Percentiles rank a stretch among this genome's conserved stretches.
Conservation (phyloP, 2,797 vertebrate genomes). For the Micromesistius poutassou region DNA sequence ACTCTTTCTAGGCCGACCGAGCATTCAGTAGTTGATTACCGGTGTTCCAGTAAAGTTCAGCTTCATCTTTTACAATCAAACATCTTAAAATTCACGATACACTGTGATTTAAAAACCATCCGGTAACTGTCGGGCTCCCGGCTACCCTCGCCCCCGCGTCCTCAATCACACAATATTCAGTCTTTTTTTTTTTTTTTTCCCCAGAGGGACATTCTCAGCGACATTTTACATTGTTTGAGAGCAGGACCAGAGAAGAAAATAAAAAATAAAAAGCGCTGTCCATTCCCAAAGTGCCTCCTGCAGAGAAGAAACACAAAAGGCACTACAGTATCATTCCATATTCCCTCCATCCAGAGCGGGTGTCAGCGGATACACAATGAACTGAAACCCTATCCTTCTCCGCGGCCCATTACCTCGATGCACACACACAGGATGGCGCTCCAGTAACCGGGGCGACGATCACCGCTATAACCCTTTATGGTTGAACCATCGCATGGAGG, state of each 20-base stretch:
- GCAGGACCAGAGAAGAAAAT: constrained; percentile 41
- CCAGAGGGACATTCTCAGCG: constrained; percentile 45
- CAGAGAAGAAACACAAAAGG: constrained; percentile 67
- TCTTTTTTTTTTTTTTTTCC: constrained; percentile 34
- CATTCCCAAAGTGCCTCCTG: constrained; percentile 64
- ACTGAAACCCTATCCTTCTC: constrained; percentile 42
- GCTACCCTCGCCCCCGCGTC: constrained; percentile 15
- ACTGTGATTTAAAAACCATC: constrained; percentile 30
- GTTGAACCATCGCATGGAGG: constrained; percentile 41
- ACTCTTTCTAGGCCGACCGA: constrained; percentile 50
- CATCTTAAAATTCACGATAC: constrained; percentile 32
- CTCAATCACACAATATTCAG: constrained; percentile 44
- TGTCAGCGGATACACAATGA: constrained; percentile 44
- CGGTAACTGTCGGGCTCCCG: constrained; percentile 33
- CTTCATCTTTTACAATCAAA: constrained; percentile 38
- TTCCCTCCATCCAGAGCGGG: constrained; percentile 52
- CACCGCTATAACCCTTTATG: constrained; percentile 23
- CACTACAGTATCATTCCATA: constrained; percentile 70
- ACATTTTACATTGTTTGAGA: constrained; percentile 45
- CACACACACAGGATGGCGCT: constrained; percentile 23
- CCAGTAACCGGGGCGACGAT: constrained; percentile 30
- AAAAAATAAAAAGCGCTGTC: constrained; percentile 47
- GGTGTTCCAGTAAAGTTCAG: constrained; percentile 49
- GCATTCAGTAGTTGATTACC: constrained; percentile 71
- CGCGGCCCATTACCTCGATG: constrained; percentile 31